Evolutionary conservation across 1,140 invertebrate species (phyloP), one percentile per base, ranked within the genome.

Genomic region (Eubasilissa regina): DNA sequence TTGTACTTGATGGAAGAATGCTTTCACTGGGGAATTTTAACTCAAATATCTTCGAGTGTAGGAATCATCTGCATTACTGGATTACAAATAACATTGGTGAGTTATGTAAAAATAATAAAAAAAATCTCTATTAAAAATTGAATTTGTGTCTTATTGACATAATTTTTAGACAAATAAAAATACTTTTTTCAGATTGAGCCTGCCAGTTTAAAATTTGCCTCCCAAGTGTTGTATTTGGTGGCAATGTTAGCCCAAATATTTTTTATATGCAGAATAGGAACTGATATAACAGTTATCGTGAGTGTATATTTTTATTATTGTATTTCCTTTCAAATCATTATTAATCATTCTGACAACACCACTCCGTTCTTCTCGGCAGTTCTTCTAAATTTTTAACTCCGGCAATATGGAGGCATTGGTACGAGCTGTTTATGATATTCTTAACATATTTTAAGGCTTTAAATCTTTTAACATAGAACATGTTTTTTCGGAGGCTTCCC

Each of bases 161-260:
- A 35, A 35, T 3, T 35, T 35, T 6, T 35, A 35, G 1, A 35
- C 64, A 62, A 35, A 76, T 64, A 76, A 45, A 12, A 74, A 77
- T n/a, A 60, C 72, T 78, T 60, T 56, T 82, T 83, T 80, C 47
- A 85, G 84, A 79, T 83, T 19, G 55, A 68, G 53, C 62, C 83
- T 11, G 51, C 70, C 1, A 84, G 80, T 79, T 45, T 83, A 11
- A 82, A 84, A 60, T 84, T 83, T 76, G 45, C 74, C 3, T 77
- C 82, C 10, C 74, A 84, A 53, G 25, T 76, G 21, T 60, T 77
- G 0, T 85, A 85, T 60, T 73, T 84, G 12, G 55, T 77, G 6
- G 82, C 81, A n/a, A 86, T 87, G 82, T 7, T 86, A 51, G 77
- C 75, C 6, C 83, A 86, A 84, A 75, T 86, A 75, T 85, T 85